Base-by-base conservation (phyloP, 1,140 invertebrate species). In the Drosophila bipectinata region DNA sequence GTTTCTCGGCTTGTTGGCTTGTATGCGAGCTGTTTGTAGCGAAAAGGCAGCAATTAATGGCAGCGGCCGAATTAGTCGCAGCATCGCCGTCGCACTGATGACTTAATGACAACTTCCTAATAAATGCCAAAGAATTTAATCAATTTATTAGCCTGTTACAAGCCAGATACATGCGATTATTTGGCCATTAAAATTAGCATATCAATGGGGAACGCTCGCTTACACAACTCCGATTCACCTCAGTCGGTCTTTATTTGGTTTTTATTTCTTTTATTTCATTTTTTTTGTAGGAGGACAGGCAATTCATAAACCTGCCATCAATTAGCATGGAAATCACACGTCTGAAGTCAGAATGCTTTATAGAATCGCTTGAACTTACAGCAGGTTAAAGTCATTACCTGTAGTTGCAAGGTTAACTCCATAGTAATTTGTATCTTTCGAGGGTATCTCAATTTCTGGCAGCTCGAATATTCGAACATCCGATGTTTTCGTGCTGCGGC, bases 71-170 rank as follows among this genome's bases (percentile, higher is more conserved):
- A 79, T 77, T 79, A 69, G 74, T 74, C 51, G 55, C 67, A 76
- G 74, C 68, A 60, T 61, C 64, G 45, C 51, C 51, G 34, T 44
- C 55, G 59, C 45, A 58, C 57, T 71, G 81, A 85, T 75, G 81
- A 78, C 81, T 85, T 85, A 85, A 85, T 85, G 81, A 87, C 82
- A 85, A 85, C 81, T 85, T 85, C 81, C 77, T 87, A 87, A 87
- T 81, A 75, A 81, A 81, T 71, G 67, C 73, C 57, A 28, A 77
- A 80, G 78, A 87, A 81, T 64, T 67, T 71, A 87, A 81, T 84
- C 75, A 85, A 84, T 85, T 81, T 87, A 85, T 85, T 82, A 72
- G 73, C 55, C 66, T 68, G 64, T 81, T 59, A 73, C 79, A 59
- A 45, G 69, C 15, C 47, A 47, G 74, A 78, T 82, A 77, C 60